Evolutionary conservation across 2,888 invertebrate genomes (phyloP).

Genomic region (Rhimphoctona megacephalus): DNA sequence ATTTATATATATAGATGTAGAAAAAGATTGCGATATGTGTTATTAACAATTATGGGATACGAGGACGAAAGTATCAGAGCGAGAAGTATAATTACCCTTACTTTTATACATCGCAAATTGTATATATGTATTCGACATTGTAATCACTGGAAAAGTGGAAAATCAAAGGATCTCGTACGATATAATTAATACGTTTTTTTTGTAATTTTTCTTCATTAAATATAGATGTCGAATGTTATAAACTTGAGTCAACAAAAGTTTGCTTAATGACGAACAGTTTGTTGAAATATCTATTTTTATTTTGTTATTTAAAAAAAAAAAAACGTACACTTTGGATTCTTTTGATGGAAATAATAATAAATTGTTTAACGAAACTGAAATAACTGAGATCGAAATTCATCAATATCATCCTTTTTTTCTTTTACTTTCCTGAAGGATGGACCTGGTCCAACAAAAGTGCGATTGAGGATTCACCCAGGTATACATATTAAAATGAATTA

Average conservation of each 20-base stretch:
- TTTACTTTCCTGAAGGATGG: background rate
- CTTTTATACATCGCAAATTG: conserved; percentile 5
- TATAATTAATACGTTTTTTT: conserved; percentile 7
- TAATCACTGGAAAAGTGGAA: conserved; percentile 25
- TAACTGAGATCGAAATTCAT: background rate
- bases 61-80: conserved; percentile 62
- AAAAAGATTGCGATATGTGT: conserved; percentile 54
- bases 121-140: conserved; percentile 18
- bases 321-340: too few species aligned
- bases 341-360: too few species aligned
- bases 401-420: background rate
- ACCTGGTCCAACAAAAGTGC: background rate
- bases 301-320: too few species aligned
- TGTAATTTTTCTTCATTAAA: background rate
- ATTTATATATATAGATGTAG: background rate
- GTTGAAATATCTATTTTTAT: too few species aligned
- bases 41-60: conserved; percentile 62
- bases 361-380: background rate
- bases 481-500: conserved; percentile 48
- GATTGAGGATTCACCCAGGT: background rate
- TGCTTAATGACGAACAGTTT: background rate
- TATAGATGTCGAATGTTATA: background rate
- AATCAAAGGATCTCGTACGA: conserved; percentile 14
- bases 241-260: background rate
- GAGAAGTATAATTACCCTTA: conserved; percentile 58